Conservation (phyloP, 2,113 vertebrate species). For the Forbesichthys agassizii region DNA sequence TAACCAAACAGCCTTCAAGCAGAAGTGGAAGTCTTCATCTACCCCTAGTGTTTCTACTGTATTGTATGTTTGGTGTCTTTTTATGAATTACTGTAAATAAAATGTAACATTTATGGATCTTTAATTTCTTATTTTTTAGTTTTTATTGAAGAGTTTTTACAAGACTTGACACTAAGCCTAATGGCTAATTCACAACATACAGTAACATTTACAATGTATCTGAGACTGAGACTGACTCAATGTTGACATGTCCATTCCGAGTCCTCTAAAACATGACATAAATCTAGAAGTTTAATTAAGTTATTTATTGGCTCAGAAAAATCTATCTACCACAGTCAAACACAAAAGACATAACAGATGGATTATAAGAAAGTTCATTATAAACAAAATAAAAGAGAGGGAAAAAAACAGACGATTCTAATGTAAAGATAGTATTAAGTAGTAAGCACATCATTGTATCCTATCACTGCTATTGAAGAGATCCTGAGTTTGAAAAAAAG, state of each 20-base stretch:
- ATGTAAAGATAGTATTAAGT: slow-evolving; percentile 55
- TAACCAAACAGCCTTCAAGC: too few relatives aligned
- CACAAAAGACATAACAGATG: slow-evolving; percentile 56
- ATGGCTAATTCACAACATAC: too few relatives aligned
- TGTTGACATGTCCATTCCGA: background rate
- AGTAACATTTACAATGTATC: too few relatives aligned
- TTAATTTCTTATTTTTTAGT: too few relatives aligned
- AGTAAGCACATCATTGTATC: slow-evolving; percentile 59
- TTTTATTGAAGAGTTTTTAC: too few relatives aligned
- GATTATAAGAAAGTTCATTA: slow-evolving; percentile 45
- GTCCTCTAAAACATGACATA: slow-evolving; percentile 11
- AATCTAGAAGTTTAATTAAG: slow-evolving; percentile 52
- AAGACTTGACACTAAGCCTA: too few relatives aligned
- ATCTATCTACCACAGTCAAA: slow-evolving; percentile 61
- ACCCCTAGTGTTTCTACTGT: too few relatives aligned
- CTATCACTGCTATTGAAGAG: slow-evolving; percentile 65
- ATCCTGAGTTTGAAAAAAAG: slow-evolving; percentile 77
- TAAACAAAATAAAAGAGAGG: slow-evolving; percentile 61
- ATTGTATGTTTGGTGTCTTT: too few relatives aligned
- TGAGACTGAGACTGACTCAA: too few relatives aligned
- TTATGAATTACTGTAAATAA: too few relatives aligned
- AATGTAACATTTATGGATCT: too few relatives aligned
- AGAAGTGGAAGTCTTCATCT: too few relatives aligned
- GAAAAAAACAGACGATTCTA: slow-evolving; percentile 52
- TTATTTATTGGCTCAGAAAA: slow-evolving; percentile 72